Conservation (phyloP, 2,113 vertebrate species). For the Menidia beryllina region DNA sequence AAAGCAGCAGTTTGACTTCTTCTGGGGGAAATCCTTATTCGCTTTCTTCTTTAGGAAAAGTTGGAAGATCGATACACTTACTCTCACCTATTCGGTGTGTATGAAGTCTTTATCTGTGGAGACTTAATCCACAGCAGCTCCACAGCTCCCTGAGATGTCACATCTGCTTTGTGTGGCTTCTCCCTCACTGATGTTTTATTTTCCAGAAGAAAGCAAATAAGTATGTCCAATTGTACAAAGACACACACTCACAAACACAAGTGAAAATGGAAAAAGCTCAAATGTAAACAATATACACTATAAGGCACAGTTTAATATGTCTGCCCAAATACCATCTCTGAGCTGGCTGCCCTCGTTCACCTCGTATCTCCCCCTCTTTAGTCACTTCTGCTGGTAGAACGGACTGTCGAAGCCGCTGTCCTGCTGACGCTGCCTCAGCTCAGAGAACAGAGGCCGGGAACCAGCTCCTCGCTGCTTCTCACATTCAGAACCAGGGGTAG, state of each 20-base stretch:
- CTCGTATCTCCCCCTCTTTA: neutral
- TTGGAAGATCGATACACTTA: neutral
- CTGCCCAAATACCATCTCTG: neutral
- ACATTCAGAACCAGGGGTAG: conserved; percentile 74
- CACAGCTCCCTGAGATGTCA: neutral
- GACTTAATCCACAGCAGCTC: neutral
- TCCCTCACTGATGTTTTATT: neutral
- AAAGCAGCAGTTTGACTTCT: neutral
- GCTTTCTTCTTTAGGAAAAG: neutral
- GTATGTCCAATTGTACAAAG: neutral
- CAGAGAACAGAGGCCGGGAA: conserved; percentile 68
- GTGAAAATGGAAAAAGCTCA: neutral
- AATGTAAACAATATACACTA: conserved; percentile 37
- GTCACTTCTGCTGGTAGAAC: conserved; percentile 64
- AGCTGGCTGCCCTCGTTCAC: neutral
- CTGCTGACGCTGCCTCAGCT: conserved; percentile 76
- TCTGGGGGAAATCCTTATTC: neutral
- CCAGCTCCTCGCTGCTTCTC: conserved; percentile 16
- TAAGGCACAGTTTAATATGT: conserved; percentile 33
- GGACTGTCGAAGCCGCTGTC: conserved; percentile 88
- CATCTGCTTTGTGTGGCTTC: neutral
- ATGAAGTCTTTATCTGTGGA: neutral
- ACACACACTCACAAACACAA: neutral
- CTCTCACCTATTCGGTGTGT: neutral
- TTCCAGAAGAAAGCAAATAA: neutral